These are phyloP conservation scores for Zalophus californianus DNA, from an alignment of 2,797 vertebrate genomes.

Conservation along the genomic window DNA sequence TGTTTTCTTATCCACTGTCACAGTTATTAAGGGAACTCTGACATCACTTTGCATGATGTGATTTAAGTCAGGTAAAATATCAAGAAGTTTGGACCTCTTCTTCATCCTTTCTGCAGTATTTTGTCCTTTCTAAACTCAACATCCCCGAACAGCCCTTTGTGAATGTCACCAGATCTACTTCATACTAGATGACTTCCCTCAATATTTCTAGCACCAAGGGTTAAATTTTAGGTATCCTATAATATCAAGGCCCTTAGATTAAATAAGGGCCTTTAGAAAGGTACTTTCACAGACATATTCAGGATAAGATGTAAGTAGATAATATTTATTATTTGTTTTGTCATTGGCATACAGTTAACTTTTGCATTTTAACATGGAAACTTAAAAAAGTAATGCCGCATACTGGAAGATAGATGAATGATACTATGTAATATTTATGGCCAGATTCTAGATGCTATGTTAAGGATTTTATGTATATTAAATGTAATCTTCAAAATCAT, in stretches of 20 bases:
- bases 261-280: not conserved
- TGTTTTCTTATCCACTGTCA: not conserved
- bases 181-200: not conserved
- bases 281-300: not conserved
- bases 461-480: not conserved
- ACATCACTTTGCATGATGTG: not conserved
- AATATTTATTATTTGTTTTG: not conserved
- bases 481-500: not conserved
- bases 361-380: not conserved
- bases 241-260: not conserved
- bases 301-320: not conserved
- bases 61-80: not conserved
- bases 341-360: not conserved
- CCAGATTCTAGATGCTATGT: not conserved
- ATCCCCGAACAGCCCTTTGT: not conserved
- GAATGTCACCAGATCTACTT: not conserved
- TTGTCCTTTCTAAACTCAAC: not conserved
- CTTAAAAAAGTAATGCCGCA: not conserved
- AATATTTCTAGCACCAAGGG: not conserved
- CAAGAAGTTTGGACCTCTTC: not conserved
- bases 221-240: not conserved
- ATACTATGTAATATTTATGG: not conserved
- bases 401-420: not conserved
- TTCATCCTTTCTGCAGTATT: not conserved
- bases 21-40: not conserved